These are phyloP conservation scores for Diarsia dahlii DNA, from an alignment of 2,888 invertebrate species.

Conservation along the genomic window DNA sequence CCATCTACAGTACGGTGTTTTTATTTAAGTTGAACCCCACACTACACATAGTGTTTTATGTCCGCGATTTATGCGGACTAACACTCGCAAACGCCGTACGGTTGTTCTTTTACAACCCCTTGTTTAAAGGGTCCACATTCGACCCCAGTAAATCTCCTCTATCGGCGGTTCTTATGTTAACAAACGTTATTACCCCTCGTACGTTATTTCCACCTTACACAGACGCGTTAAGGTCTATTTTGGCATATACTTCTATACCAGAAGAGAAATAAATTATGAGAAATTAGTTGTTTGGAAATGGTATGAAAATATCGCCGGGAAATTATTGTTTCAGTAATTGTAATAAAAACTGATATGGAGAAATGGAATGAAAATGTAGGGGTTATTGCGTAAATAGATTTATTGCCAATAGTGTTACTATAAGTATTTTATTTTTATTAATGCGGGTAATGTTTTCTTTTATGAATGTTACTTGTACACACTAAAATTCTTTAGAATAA, in stretches of 20 bases:
- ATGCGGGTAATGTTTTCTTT: too few species aligned
- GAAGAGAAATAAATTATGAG: slow-evolving; percentile 58
- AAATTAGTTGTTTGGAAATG: slow-evolving; percentile 62
- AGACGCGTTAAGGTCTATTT: slow-evolving; percentile 50
- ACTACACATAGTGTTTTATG: slow-evolving; percentile 61
- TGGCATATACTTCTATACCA: slow-evolving; percentile 25
- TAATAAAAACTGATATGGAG: slow-evolving; percentile 49
- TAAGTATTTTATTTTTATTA: slow-evolving; percentile 12
- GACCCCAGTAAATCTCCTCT: slow-evolving; percentile 79
- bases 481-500: not conserved
- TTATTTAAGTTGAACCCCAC: slow-evolving; percentile 33
- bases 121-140: slow-evolving; percentile 73
- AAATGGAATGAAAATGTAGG: slow-evolving; percentile 33
- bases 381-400: slow-evolving; percentile 34
- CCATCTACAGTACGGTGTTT: slow-evolving; percentile 23
- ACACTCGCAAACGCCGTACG: slow-evolving; percentile 54
- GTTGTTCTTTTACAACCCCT: slow-evolving; percentile 69
- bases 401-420: slow-evolving; percentile 2
- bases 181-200: slow-evolving; percentile 68
- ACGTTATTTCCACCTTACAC: slow-evolving; percentile 58
- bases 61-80: slow-evolving; percentile 56
- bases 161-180: slow-evolving; percentile 74
- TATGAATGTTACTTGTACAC: too few species aligned
- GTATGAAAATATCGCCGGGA: slow-evolving; percentile 58
- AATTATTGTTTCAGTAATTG: slow-evolving; percentile 47